Evolutionary conservation across 53 echinoderm and acorn worm genomes (phyloP), one percentile per base, ranked within the genome.

Genomic region (Luidia sarsii): DNA sequence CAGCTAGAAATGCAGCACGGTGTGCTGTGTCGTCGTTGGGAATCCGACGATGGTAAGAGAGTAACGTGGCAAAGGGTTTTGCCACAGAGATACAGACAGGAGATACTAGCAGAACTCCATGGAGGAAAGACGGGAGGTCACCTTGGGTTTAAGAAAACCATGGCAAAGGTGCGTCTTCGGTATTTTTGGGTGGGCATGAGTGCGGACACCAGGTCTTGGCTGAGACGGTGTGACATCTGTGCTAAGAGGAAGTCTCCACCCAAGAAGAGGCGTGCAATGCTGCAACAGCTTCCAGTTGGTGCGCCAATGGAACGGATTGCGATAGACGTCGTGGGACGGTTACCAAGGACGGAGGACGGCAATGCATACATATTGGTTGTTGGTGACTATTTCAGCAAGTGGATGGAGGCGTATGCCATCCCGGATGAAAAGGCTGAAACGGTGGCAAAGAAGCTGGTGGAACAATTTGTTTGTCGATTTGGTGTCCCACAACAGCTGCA

Each of bases 401-500:
- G 88, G 88, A 52, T 72, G 4, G 88, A 88, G 45, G 82, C 68
- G 0, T 88, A 65, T 33, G 56, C 83, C 3, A 27, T 88, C 7
- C 75, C 70, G 1, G 48, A 88, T 20, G 54, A 67, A n/a, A 54
- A 32, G 28, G 75, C 88, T 1, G 51, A 81, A 31, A 88, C 83
- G 14, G 67, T 88, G 8, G 83, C 88, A 19, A 21, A 35, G 3
- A 50, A 39, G 7, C 59, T 87, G 31, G 87, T 87, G 7, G 70
- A 75, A 19, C 67, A 88, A 50, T 88, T 67, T 32, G 57, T 88
- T 21, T 83, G 74, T 38, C 28, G 88, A n/a, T 88, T 88, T 48
- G 83, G 88, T 3, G 64, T 88, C 3, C 88, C 82, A 34, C 14
- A 33, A 24, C 33, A 61, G 18, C 8, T 88, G 9, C 88, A 82